Evolutionary conservation across 1,140 invertebrate species (phyloP).

Genomic region (Hormaphis cornu): DNA sequence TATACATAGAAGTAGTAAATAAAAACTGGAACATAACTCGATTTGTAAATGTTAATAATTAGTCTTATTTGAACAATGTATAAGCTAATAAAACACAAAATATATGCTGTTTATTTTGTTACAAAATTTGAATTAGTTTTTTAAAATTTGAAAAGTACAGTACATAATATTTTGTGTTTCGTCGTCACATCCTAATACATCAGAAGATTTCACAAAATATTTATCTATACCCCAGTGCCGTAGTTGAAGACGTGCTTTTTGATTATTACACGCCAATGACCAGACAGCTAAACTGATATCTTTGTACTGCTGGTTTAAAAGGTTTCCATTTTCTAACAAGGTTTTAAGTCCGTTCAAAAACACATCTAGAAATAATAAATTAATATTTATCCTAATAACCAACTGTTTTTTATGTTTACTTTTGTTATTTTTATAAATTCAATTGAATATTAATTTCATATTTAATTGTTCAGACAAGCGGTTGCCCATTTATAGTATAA

Average conservation of each 20-base stretch:
- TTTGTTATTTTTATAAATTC: no score
- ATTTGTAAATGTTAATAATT: no score
- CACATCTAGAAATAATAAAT: background rate
- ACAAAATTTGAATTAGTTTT: background rate
- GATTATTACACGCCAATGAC: slow-evolving; percentile 13
- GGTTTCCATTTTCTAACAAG: background rate
- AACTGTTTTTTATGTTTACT: no score
- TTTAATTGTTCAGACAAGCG: no score
- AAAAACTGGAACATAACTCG: no score
- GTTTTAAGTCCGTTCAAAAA: background rate
- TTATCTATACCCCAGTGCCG: slow-evolving; percentile 13
- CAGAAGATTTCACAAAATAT: background rate
- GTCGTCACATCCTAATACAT: background rate
- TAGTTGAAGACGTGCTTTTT: slow-evolving; percentile 17
- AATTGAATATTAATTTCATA: no score
- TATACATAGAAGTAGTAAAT: no score
- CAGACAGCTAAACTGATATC: slow-evolving; percentile 13
- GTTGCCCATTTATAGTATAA: no score
- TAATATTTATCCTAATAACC: no score
- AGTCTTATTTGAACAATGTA: no score
- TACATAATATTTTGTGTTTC: background rate
- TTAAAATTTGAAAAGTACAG: background rate
- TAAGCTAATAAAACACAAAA: no score
- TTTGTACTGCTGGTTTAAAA: background rate
- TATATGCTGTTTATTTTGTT: no score